Evolutionary conservation across 2,888 invertebrate genomes (phyloP), one percentile per base, ranked within the genome.

Genomic region (Chirona hameri): DNA sequence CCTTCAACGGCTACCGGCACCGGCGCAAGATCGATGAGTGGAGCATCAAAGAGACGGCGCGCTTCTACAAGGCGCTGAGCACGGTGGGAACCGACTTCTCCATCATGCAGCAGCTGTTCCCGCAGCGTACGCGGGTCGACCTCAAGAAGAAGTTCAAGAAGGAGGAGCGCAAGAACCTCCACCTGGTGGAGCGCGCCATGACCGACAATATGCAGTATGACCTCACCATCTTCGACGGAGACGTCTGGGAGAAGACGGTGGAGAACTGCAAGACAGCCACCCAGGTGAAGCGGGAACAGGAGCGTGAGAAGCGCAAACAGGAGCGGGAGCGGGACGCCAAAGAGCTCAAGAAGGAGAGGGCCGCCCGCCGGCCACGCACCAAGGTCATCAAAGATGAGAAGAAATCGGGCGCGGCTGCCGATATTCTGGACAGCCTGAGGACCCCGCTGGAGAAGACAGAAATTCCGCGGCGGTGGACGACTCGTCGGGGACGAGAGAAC

Each of bases 1-100:
- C n/a, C n/a, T n/a, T n/a, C n/a, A n/a, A n/a, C n/a, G n/a, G n/a
- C n/a, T n/a, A n/a, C n/a, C n/a, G n/a, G n/a, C n/a, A n/a, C n/a
- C n/a, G n/a, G n/a, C n/a, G n/a, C n/a, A n/a, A n/a, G n/a, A n/a
- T n/a, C n/a, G n/a, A n/a, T n/a, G n/a, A n/a, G n/a, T n/a, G n/a
- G n/a, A n/a, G n/a, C n/a, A n/a, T n/a, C n/a, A n/a, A n/a, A 79
- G 88, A 88, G 86, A 85, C 85, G 24, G 83, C 84, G 29, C 81
- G 83, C 29, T 85, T 85, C 60, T 98, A 97, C 89, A 92, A 94
- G 86, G 96, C 96, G 0, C 89, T 98, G 18, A 95, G 94, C 86
- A 93, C 93, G 15, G 91, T 97, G 81, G 98, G 98, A 0, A 96
- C 97, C 0, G 98, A 98, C 90, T 98, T 98, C 88, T 92, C 95